phyloP scores from a whole-genome alignment of 2,888 invertebrate genomes.

The Sabatieria punctata region DNA sequence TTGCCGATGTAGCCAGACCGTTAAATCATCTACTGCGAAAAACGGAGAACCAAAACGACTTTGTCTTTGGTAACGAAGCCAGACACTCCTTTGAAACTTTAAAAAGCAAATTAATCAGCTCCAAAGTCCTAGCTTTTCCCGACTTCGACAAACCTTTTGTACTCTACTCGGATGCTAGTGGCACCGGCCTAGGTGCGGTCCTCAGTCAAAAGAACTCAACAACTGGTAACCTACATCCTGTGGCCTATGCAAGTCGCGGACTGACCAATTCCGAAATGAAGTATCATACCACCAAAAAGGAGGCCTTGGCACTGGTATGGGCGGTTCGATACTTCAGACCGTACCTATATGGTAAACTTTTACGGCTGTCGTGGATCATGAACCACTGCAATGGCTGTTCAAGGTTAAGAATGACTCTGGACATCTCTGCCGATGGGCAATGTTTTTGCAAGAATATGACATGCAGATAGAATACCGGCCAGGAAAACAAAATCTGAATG shows the following conservation, averaged over 20 bases:
- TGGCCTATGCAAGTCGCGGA: not conserved
- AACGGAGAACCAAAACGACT: not conserved
- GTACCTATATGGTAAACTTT: too few species aligned
- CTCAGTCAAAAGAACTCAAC: not conserved
- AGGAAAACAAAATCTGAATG: too few species aligned
- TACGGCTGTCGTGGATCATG: too few species aligned
- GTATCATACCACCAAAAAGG: too few species aligned
- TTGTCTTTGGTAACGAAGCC: not conserved
- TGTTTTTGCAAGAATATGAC: too few species aligned
- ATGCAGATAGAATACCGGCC: too few species aligned
- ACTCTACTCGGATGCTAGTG: not conserved
- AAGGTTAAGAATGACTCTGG: too few species aligned
- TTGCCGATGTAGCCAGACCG: not conserved
- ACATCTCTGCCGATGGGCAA: too few species aligned
- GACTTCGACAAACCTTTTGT: constrained; percentile 2
- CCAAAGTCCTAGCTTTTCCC: constrained; percentile 1
- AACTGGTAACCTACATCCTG: not conserved
- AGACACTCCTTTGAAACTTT: not conserved
- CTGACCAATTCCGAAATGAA: not conserved
- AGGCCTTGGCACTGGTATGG: too few species aligned
- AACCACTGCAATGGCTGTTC: too few species aligned
- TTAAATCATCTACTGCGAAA: not conserved
- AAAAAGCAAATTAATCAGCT: not conserved
- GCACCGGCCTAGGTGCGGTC: not conserved
- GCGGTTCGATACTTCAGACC: too few species aligned